Base-by-base conservation (phyloP, 2,797 vertebrate genomes). In the Gymnoscopelus microlampas region DNA sequence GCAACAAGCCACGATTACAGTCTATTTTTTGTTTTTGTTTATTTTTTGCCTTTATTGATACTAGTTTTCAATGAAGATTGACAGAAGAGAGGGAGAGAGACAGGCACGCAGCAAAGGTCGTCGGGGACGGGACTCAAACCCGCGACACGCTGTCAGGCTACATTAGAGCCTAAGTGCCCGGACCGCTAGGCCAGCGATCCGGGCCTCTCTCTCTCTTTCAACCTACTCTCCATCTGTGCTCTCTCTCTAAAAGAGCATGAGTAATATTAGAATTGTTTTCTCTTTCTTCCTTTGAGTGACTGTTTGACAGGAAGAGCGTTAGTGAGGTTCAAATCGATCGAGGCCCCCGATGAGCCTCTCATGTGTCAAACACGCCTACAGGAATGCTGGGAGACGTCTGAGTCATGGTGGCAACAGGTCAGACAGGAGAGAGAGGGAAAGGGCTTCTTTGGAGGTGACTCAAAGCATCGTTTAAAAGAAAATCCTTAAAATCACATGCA, bases 21-120 rank as follows among this genome's bases (percentile, higher is more conserved):
- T 75, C 76, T 87, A 72, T 59, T 58, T 87, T 86, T 81, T 78
- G 83, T 77, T 82, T n/a, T n/a, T n/a, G n/a, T 81, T 60, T 76
- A 54, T 83, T 67, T 75, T 71, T 15, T 53, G 12, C 14, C 48
- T 48, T 5, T n/a, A 10, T 12, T 19, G 19, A 19, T 19, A 19
- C 19, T 19, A 19, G 19, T 19, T 19, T 19, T 19, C 19, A 19
- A 19, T 19, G 19, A 19, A 19, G 19, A 19, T 19, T 19, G 19
- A 19, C 19, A 19, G 19, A 1, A 19, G 19, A 19, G 19, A 19
- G 19, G 19, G 19, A 19, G 19, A 19, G 19, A 19, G 19, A 19
- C 19, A 19, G 19, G 19, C 19, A 19, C 1, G 19, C 19, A 19
- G 19, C 1, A 19, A 19, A 19, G 19, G 19, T 19, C 19, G 19